Evolutionary conservation across 2,797 vertebrate species (phyloP).

Genomic region (Channa striata): DNA sequence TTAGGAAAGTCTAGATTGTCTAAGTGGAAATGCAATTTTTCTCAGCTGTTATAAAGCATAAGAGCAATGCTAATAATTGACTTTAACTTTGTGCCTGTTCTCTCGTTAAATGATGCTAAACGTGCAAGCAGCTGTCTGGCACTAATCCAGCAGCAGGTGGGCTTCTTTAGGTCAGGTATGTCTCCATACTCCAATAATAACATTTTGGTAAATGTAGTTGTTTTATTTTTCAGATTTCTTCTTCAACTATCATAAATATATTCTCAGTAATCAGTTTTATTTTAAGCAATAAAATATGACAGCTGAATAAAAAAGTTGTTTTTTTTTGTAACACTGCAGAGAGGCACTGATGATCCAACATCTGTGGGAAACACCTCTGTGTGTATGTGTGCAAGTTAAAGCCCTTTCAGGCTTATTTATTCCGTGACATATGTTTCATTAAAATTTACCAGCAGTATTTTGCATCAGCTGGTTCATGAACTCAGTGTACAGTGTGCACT

Average conservation of each 20-base stretch:
- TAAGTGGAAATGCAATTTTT: slow-evolving; percentile 26
- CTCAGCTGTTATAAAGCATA: slow-evolving; percentile 31
- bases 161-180: slow-evolving; percentile 16
- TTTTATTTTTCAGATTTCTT: too few relatives aligned
- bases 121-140: slow-evolving; percentile 21
- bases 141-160: slow-evolving; percentile 29
- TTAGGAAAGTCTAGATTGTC: slow-evolving; percentile 6
- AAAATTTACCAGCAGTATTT: slow-evolving; percentile 8
- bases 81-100: slow-evolving; percentile 29
- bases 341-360: too few relatives aligned
- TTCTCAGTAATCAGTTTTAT: too few relatives aligned
- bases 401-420: slow-evolving; percentile 9
- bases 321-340: too few relatives aligned
- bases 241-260: too few relatives aligned
- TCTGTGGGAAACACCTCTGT: neutral
- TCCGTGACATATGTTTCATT: slow-evolving; percentile 2
- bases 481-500: neutral
- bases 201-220: too few relatives aligned
- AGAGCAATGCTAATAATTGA: slow-evolving; percentile 29
- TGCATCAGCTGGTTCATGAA: slow-evolving; percentile 36
- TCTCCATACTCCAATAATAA: too few relatives aligned
- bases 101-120: slow-evolving; percentile 29
- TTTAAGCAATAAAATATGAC: too few relatives aligned
- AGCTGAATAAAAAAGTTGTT: too few relatives aligned
- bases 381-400: neutral